A percentile compares a stretch with the other conserved stretches of the same genome.
Conservation (phyloP, 2,888 invertebrate genomes). For the Epinotia nisella region DNA sequence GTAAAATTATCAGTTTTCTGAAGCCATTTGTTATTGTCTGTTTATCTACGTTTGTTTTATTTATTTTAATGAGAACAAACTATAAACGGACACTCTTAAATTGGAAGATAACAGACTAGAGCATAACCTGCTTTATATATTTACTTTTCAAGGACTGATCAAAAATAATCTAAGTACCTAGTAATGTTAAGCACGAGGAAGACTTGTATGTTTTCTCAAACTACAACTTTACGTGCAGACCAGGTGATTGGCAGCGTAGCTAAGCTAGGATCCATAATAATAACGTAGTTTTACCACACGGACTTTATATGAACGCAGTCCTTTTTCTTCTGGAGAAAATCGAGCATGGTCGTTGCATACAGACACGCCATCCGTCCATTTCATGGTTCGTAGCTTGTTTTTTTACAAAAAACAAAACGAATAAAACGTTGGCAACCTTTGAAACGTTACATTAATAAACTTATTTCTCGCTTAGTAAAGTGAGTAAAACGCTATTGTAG, state of each 20-base stretch:
- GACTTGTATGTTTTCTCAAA: conserved; percentile 16
- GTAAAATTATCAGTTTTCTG: neutral
- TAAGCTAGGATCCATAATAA: neutral
- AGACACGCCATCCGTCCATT: conserved; percentile 35
- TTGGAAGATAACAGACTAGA: too few relatives aligned
- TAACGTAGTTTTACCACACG: neutral
- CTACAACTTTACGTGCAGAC: conserved; percentile 28
- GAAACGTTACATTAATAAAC: conserved; percentile 30
- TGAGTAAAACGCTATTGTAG: neutral
- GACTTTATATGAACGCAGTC: neutral
- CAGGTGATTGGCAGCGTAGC: conserved; percentile 12
- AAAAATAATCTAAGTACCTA: too few relatives aligned
- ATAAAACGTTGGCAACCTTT: conserved; percentile 20
- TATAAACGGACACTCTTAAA: too few relatives aligned
- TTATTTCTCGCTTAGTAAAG: neutral
- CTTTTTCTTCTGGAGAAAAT: conserved; percentile 10
- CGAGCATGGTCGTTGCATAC: conserved; percentile 14
- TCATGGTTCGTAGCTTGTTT: conserved; percentile 3
- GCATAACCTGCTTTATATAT: too few relatives aligned
- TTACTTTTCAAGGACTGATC: too few relatives aligned
- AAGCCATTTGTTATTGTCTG: neutral
- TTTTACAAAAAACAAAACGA: conserved; percentile 18
- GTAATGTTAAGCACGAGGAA: neutral
- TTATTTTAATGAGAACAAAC: neutral
- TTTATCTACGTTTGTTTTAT: neutral